Conservation (phyloP, 2,113 vertebrate genomes). For the Cygnus atratus region DNA sequence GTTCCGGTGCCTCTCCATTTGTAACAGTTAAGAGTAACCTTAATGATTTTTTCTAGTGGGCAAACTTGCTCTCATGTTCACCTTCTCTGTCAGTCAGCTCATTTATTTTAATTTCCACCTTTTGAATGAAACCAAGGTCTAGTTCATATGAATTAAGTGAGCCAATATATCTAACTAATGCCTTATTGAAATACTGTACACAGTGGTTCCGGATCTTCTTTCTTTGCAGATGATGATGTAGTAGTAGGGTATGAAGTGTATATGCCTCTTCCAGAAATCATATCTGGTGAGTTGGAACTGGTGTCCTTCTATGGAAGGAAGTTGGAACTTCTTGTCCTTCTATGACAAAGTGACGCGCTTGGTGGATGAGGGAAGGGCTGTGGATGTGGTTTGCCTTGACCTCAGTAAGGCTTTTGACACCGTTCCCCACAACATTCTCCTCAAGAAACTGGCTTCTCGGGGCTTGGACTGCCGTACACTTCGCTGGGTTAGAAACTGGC, state of each 20-base stretch:
- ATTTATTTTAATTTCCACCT: constrained; percentile 40
- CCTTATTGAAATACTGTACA: not conserved
- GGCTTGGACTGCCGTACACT: no score
- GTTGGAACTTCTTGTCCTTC: no score
- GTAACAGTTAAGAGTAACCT: constrained; percentile 36
- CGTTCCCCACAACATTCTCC: no score
- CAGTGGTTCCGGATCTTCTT: not conserved
- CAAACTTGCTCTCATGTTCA: not conserved
- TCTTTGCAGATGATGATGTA: not conserved
- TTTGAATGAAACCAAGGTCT: constrained; percentile 14
- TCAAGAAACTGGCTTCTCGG: no score
- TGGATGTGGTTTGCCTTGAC: no score
- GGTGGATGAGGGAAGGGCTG: no score
- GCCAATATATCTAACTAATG: not conserved
- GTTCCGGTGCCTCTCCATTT: constrained; percentile 15
- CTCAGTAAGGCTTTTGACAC: no score
- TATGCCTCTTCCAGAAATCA: not conserved
- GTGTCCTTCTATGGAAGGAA: no score
- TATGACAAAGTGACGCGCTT: no score
- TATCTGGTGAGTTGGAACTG: not conserved
- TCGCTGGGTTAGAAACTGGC: no score
- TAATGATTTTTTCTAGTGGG: constrained; percentile 8
- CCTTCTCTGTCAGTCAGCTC: constrained; percentile 32
- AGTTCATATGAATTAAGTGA: constrained; percentile 18
- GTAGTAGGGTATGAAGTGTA: not conserved